phyloP scores from a whole-genome alignment of 2,113 vertebrate genomes.

The Cynocephalus volans region DNA sequence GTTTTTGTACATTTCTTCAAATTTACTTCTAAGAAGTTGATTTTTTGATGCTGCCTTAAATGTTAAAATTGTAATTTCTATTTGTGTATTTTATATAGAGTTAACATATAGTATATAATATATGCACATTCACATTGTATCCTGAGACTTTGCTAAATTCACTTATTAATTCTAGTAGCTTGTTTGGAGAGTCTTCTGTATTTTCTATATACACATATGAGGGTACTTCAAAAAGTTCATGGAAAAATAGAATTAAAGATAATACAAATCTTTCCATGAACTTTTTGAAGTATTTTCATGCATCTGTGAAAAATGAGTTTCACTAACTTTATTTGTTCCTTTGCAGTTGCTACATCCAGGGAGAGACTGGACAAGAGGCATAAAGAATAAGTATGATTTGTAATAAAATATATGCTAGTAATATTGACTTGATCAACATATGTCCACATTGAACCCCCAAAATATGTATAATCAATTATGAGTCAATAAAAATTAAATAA shows the following conservation, averaged over 20 bases:
- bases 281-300: no score
- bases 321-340: not conserved
- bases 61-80: not conserved
- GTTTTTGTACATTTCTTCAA: not conserved
- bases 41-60: not conserved
- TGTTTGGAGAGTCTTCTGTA: not conserved
- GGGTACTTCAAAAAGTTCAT: no score
- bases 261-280: no score
- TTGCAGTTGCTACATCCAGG: not conserved
- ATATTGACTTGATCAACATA: no score
- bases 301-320: not conserved
- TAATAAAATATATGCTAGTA: no score
- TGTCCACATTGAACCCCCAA: no score
- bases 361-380: no score
- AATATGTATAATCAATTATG: no score
- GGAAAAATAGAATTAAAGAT: no score
- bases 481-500: no score
- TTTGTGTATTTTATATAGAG: not conserved
- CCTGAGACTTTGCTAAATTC: not conserved
- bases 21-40: not conserved
- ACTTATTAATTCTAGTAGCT: not conserved
- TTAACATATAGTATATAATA: not conserved
- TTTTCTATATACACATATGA: not conserved
- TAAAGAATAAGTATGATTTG: no score
- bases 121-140: no score